Conservation (phyloP, 2,797 vertebrate genomes). For the Spinibarbus caldwelli region DNA sequence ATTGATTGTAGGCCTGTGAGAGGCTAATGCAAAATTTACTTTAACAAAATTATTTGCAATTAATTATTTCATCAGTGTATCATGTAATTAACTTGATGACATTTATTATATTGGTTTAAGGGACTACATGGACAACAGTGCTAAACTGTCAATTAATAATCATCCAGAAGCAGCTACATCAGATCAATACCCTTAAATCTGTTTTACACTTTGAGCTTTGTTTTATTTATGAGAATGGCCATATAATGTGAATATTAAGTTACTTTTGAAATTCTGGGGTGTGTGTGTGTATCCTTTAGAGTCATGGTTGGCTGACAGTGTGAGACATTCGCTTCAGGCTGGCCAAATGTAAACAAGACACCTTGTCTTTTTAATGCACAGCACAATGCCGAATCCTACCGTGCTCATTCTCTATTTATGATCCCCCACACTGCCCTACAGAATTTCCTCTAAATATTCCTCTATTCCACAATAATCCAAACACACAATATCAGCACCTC, state of each 20-base stretch:
- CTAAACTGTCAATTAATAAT: slow-evolving; percentile 2
- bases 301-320: slow-evolving; percentile 35
- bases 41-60: neutral
- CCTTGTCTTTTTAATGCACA: slow-evolving; percentile 65
- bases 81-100: neutral
- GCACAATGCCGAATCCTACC: slow-evolving; percentile 48
- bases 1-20: neutral
- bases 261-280: slow-evolving; percentile 13
- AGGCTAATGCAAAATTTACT: neutral
- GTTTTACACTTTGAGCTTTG: neutral
- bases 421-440: slow-evolving; percentile 56
- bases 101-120: slow-evolving; percentile 8
- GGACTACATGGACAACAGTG: neutral
- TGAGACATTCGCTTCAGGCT: slow-evolving; percentile 16
- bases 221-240: slow-evolving; percentile 19
- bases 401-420: slow-evolving; percentile 69
- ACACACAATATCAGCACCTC: slow-evolving; percentile 18
- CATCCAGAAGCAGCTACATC: neutral
- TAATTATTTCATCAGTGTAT: neutral
- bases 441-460: slow-evolving; percentile 49
- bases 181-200: slow-evolving; percentile 25
- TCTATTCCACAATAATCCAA: slow-evolving; percentile 34
- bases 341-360: slow-evolving; percentile 64
- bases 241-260: slow-evolving; percentile 26
- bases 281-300: slow-evolving; percentile 29